Evolutionary conservation across 2,113 vertebrate genomes (phyloP).

Genomic region (Callorhinus ursinus): DNA sequence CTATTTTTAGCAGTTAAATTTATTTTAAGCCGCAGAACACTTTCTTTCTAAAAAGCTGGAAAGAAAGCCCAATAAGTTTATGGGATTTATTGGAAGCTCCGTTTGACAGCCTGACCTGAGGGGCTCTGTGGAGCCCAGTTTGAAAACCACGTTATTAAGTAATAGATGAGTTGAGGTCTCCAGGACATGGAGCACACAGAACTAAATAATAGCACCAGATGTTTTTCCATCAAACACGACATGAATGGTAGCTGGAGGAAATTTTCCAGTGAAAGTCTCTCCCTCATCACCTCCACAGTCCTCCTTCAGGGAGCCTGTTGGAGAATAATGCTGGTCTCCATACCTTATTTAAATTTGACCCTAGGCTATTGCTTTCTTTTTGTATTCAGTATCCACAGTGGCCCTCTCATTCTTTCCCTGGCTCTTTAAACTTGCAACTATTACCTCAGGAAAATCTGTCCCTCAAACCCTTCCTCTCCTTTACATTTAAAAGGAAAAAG

Average conservation of each 20-base stretch:
- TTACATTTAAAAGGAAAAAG: conserved; percentile 32
- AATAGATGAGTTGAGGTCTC: not conserved
- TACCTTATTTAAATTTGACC: not conserved
- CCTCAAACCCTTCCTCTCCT: not conserved
- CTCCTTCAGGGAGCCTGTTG: not conserved
- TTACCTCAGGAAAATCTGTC: conserved; percentile 4
- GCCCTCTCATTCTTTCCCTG: not conserved
- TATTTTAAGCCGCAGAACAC: not conserved
- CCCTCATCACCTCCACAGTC: not conserved
- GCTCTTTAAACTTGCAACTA: not conserved
- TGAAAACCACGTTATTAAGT: conserved; percentile 21
- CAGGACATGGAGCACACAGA: not conserved
- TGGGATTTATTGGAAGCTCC: too few species aligned
- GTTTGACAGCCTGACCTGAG: not conserved
- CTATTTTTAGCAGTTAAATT: not conserved
- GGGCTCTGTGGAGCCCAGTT: not conserved
- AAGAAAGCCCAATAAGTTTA: not conserved
- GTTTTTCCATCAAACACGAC: not conserved
- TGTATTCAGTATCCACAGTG: too few species aligned
- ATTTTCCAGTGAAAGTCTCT: not conserved
- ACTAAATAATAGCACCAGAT: not conserved
- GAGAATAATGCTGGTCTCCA: not conserved
- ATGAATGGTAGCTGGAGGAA: not conserved
- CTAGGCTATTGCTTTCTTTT: not conserved
- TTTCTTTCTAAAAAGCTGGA: not conserved